phyloP scores from a whole-genome alignment of 2,888 invertebrate species.

The Protophormia terraenovae region DNA sequence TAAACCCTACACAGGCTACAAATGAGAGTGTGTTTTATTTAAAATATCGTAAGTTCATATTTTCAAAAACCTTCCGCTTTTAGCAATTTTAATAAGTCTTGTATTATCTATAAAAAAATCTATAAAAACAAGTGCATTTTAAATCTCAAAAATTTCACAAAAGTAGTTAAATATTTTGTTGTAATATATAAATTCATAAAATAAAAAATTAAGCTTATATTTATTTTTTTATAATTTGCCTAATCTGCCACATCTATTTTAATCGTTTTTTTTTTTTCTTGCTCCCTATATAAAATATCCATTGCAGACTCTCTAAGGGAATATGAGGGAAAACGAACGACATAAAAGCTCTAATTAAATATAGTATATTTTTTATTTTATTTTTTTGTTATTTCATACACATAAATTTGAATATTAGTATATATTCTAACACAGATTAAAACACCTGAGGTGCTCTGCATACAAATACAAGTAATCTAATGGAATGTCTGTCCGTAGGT shows the following conservation, averaged over 20 bases:
- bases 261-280: background rate
- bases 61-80: too few relatives aligned
- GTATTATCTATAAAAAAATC: too few relatives aligned
- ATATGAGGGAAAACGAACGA: background rate
- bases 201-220: background rate
- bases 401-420: constrained; percentile 44
- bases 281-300: background rate
- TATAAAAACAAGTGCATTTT: too few relatives aligned
- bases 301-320: background rate
- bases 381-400: too few relatives aligned
- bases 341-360: constrained; percentile 15
- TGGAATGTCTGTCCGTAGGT: background rate
- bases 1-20: too few relatives aligned
- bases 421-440: constrained; percentile 38
- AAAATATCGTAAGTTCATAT: too few relatives aligned
- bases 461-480: background rate
- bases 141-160: too few relatives aligned
- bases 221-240: background rate
- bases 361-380: background rate
- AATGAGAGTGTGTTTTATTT: too few relatives aligned
- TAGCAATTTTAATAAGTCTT: too few relatives aligned
- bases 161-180: too few relatives aligned
- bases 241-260: background rate
- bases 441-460: constrained; percentile 27
- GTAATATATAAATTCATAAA: background rate